Conservation (phyloP, 2,797 vertebrate species). For the Acestrorhynchus altus region DNA sequence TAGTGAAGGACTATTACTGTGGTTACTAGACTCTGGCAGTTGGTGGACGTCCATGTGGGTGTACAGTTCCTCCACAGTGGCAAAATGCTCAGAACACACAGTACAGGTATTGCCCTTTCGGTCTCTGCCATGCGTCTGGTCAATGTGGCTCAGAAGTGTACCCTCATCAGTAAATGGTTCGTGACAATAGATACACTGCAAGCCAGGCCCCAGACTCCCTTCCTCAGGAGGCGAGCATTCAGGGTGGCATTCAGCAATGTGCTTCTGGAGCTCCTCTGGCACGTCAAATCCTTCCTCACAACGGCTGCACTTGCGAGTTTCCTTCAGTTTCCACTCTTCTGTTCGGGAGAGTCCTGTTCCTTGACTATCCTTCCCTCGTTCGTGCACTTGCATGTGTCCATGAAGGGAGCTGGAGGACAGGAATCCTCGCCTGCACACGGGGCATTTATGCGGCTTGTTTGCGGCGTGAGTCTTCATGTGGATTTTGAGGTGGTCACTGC, state of each 20-base stretch:
- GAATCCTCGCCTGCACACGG: conserved; percentile 96
- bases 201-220: conserved; percentile 81
- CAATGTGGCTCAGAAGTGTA: conserved; percentile 92
- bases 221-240: conserved; percentile 96
- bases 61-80: conserved; percentile 93
- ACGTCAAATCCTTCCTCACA: conserved; percentile 98
- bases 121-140: conserved; percentile 91
- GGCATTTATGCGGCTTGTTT: conserved; percentile 99
- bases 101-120: conserved; percentile 89
- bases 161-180: conserved; percentile 96
- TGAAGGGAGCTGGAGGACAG: conserved; percentile 95
- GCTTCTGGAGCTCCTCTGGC: conserved; percentile 96
- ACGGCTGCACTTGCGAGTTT: conserved; percentile 96
- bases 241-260: conserved; percentile 96
- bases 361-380: conserved; percentile 91
- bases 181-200: conserved; percentile 96
- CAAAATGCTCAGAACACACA: conserved; percentile 94
- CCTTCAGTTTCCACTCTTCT: conserved; percentile 96
- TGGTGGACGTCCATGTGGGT: conserved; percentile 98
- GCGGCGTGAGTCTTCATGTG: conserved; percentile 99
- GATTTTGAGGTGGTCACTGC: conserved; percentile 98
- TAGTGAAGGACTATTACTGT: conserved; percentile 96
- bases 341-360: conserved; percentile 83
- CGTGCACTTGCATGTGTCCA: conserved; percentile 99
- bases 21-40: conserved; percentile 96